Conservation (phyloP, 2,888 invertebrate species). For the Zaprionus obscuricornis region DNA sequence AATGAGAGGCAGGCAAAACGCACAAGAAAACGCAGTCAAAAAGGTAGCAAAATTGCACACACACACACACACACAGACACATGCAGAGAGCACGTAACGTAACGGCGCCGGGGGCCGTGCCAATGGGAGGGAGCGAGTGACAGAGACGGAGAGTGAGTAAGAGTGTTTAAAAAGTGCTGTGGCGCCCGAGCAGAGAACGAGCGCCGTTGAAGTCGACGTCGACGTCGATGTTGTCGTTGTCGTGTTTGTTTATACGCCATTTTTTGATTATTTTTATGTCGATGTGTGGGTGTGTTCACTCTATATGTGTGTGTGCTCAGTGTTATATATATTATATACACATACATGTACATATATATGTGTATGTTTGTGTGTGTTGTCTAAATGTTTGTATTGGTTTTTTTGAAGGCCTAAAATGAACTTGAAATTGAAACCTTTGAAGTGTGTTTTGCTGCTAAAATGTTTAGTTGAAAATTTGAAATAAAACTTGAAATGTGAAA, state of each 20-base stretch:
- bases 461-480: conserved; percentile 63
- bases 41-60: no score
- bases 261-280: conserved; percentile 66
- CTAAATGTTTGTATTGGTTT: conserved; percentile 28
- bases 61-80: neutral
- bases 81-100: conserved; percentile 17
- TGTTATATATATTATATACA: no score
- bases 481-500: no score
- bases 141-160: neutral
- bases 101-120: conserved; percentile 38
- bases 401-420: conserved; percentile 19
- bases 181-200: conserved; percentile 6
- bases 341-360: neutral
- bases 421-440: conserved; percentile 75
- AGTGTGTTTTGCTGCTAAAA: conserved; percentile 66
- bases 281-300: conserved; percentile 20
- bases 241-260: conserved; percentile 69
- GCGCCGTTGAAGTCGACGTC: conserved; percentile 1
- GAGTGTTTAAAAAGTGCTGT: no score
- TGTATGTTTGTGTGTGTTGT: conserved; percentile 13
- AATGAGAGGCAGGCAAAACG: neutral
- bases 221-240: conserved; percentile 4
- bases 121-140: neutral
- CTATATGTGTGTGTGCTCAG: neutral
- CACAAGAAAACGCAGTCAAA: neutral